These are phyloP conservation scores for Pilophorus perplexus DNA, from an alignment of 2,888 invertebrate genomes.

Conservation along the genomic window DNA sequence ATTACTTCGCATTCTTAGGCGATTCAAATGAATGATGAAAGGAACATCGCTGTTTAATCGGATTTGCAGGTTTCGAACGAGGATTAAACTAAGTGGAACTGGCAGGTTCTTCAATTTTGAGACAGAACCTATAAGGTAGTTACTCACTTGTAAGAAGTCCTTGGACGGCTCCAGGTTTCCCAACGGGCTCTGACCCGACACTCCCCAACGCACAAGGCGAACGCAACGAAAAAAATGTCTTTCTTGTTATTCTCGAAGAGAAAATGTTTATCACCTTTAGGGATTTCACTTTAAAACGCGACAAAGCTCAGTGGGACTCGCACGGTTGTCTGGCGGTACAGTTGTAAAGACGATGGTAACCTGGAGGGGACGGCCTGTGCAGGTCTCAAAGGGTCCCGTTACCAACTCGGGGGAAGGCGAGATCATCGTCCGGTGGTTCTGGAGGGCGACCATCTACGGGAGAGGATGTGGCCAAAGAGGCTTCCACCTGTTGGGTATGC, in stretches of 20 bases:
- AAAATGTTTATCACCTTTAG: slow-evolving; percentile 8
- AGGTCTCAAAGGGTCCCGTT: slow-evolving; percentile 6
- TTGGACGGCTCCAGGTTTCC: not conserved
- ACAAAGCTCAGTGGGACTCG: not conserved
- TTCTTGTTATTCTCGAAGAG: slow-evolving; percentile 2
- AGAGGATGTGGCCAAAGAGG: no score
- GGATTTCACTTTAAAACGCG: slow-evolving; percentile 11
- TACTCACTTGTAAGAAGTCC: slow-evolving; percentile 20
- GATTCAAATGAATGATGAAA: slow-evolving; percentile 1
- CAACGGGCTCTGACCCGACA: not conserved
- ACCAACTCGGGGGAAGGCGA: not conserved
- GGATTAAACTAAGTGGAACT: not conserved
- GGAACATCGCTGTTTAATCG: not conserved
- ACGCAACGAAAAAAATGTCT: not conserved
- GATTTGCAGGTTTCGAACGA: not conserved
- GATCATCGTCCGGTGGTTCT: no score
- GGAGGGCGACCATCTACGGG: no score
- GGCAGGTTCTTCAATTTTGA: no score
- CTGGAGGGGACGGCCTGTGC: not conserved
- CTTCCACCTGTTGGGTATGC: no score
- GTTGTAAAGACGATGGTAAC: not conserved
- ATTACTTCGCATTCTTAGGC: no score
- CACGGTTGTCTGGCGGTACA: slow-evolving; percentile 4
- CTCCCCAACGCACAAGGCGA: no score
- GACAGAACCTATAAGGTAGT: not conserved